Percentiles rank a stretch among this genome's conserved stretches.
Conservation (phyloP, 1,140 invertebrate genomes). For the Antheraea mylitta region DNA sequence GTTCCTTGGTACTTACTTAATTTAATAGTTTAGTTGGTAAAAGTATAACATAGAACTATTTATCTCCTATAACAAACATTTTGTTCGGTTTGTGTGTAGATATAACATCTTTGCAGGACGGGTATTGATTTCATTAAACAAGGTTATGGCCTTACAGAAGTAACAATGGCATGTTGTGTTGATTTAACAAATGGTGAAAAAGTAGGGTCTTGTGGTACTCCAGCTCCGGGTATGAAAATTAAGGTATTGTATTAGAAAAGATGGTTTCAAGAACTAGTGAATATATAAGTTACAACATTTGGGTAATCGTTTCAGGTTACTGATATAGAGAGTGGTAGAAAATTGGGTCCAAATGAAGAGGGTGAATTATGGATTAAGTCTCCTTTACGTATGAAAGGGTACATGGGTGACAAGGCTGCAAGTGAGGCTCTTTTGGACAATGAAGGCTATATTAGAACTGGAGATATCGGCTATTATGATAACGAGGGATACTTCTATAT, state of each 20-base stretch:
- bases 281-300: not conserved
- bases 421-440: slow-evolving; percentile 83
- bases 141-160: slow-evolving; percentile 86
- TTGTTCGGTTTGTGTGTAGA: slow-evolving; percentile 10
- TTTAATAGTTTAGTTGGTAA: not conserved
- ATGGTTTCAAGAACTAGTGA: slow-evolving; percentile 4
- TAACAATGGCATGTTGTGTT: slow-evolving; percentile 77
- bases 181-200: slow-evolving; percentile 61
- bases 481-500: slow-evolving; percentile 85
- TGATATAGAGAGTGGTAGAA: slow-evolving; percentile 81
- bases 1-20: not conserved
- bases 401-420: slow-evolving; percentile 81
- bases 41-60: not conserved
- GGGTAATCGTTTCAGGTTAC: slow-evolving; percentile 62
- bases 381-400: slow-evolving; percentile 85
- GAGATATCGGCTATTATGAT: slow-evolving; percentile 90
- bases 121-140: slow-evolving; percentile 80
- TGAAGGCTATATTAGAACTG: slow-evolving; percentile 89
- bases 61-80: not conserved
- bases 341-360: slow-evolving; percentile 79
- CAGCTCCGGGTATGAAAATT: slow-evolving; percentile 81
- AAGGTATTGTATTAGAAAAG: slow-evolving; percentile 68
- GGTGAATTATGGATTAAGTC: slow-evolving; percentile 88
- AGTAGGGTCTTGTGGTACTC: slow-evolving; percentile 80
- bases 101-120: slow-evolving; percentile 49